phyloP scores from a whole-genome alignment of 2,888 invertebrate species.

The Nasonia oneida region DNA sequence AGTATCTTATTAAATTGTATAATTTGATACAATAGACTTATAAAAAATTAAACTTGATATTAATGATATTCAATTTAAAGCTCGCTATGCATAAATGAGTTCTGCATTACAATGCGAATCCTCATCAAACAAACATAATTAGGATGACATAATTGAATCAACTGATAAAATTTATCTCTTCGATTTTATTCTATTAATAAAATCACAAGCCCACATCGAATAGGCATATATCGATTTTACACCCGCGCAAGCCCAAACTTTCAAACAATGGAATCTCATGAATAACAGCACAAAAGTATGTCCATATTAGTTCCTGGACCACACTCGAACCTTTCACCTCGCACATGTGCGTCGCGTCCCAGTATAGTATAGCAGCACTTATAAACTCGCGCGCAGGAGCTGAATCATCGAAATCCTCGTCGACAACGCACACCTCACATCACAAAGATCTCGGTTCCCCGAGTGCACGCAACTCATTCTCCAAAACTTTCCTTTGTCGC shows the following conservation, averaged over 20 bases:
- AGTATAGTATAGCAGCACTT: background rate
- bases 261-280: background rate
- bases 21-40: background rate
- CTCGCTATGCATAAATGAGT: background rate
- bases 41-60: background rate
- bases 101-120: background rate
- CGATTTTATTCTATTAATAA: background rate
- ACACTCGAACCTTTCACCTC: conserved; percentile 45
- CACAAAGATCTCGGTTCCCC: background rate
- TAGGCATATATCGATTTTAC: background rate
- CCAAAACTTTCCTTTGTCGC: conserved; percentile 53
- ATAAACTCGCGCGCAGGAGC: background rate
- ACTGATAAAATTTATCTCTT: background rate
- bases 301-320: background rate
- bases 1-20: background rate
- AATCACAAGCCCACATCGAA: background rate
- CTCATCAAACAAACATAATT: background rate
- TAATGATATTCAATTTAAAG: background rate
- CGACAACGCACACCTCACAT: background rate
- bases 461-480: conserved; percentile 7
- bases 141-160: background rate
- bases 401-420: conserved; percentile 41
- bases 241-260: background rate
- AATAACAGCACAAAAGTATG: background rate
- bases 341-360: background rate